phyloP scores from a whole-genome alignment of 2,113 vertebrate species.

The Prolemur simus region DNA sequence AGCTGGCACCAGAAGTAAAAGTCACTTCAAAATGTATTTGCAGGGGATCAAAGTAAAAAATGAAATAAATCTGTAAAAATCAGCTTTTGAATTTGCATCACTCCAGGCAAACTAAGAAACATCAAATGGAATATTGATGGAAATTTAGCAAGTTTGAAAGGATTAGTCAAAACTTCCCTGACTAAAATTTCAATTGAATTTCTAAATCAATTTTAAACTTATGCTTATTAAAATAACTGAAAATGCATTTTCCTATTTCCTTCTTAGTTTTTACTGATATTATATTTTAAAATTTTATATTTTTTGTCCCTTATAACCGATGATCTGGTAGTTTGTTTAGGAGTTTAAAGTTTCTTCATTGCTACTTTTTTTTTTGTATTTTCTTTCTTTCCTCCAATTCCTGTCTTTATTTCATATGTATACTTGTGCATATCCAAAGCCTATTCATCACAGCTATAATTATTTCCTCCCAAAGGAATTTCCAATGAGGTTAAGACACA shows the following conservation, averaged over 20 bases:
- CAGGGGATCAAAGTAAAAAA: conserved; percentile 30
- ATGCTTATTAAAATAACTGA: neutral
- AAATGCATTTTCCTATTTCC: neutral
- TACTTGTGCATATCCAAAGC: neutral
- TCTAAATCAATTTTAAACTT: conserved; percentile 29
- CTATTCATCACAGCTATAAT: neutral
- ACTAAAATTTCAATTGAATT: conserved; percentile 38
- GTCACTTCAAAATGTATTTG: conserved; percentile 18
- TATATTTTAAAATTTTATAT: neutral
- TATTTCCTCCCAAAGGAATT: neutral
- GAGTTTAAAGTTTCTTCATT: neutral
- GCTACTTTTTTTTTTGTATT: neutral
- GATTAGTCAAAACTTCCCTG: conserved; percentile 21
- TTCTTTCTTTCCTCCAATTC: neutral
- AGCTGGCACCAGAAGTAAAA: neutral
- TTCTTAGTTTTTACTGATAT: neutral
- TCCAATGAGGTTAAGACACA: neutral
- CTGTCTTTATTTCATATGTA: neutral
- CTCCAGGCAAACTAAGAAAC: neutral
- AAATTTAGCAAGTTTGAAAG: conserved; percentile 41
- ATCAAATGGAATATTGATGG: conserved; percentile 24
- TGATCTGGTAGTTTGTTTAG: neutral
- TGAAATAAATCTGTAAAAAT: conserved; percentile 46
- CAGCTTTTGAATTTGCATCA: conserved; percentile 38
- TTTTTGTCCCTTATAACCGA: neutral